These are phyloP conservation scores for Pristionchus fissidentatus DNA, from an alignment of 2,888 invertebrate species.

Conservation along the genomic window DNA sequence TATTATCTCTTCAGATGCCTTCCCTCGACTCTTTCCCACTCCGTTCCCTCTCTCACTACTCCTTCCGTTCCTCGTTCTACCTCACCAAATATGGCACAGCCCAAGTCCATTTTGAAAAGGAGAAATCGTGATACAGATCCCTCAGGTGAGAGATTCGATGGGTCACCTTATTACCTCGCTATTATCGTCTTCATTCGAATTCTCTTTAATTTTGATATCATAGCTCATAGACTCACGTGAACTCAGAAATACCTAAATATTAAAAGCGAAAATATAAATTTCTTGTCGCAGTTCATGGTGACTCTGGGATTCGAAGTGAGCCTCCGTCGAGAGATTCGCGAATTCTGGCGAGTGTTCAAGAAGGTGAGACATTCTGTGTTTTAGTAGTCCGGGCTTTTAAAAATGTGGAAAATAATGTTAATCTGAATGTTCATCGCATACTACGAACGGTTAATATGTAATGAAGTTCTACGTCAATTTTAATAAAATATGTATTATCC, in stretches of 20 bases:
- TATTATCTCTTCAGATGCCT: background rate
- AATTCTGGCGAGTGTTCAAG: background rate
- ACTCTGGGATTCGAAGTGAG: constrained; percentile 1
- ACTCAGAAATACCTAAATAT: background rate
- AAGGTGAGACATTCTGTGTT: background rate
- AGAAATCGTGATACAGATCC: constrained; percentile 1
- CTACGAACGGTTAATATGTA: too few relatives aligned
- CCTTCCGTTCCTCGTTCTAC: background rate
- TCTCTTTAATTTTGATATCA: background rate
- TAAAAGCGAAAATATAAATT: background rate
- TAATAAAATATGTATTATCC: too few relatives aligned
- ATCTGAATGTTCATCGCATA: background rate
- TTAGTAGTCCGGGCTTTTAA: background rate
- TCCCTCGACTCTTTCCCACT: constrained; percentile 33
- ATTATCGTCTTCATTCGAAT: too few relatives aligned
- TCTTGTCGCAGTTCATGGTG: constrained; percentile 1
- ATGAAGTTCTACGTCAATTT: too few relatives aligned
- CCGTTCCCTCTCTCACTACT: constrained; percentile 1
- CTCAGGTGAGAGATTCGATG: background rate
- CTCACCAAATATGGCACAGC: background rate
- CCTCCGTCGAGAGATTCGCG: background rate
- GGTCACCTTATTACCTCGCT: background rate
- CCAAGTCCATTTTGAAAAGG: constrained; percentile 32
- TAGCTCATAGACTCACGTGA: background rate
- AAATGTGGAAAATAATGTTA: background rate